These are phyloP conservation scores for Champsocephalus gunnari DNA, from an alignment of 2,797 vertebrate genomes.

Conservation along the genomic window DNA sequence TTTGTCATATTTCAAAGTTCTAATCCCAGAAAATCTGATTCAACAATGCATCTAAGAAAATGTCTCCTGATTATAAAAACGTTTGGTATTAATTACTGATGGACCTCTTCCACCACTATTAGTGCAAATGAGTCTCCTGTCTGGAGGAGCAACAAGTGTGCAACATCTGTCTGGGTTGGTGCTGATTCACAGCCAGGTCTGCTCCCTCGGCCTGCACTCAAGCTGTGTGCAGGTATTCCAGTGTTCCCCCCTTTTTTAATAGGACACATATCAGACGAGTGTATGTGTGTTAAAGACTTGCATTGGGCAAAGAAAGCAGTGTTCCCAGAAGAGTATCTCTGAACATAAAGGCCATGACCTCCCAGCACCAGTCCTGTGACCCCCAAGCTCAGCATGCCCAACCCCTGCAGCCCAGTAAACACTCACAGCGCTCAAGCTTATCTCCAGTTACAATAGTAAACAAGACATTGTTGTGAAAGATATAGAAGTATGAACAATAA, in stretches of 20 bases:
- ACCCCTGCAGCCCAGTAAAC: constrained; percentile 58
- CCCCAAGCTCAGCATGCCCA: constrained; percentile 31
- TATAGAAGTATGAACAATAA: constrained; percentile 45
- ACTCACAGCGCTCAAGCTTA: constrained; percentile 41
- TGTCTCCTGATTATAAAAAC: constrained; percentile 5
- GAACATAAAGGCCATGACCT: constrained; percentile 74
- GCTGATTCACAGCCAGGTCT: constrained; percentile 47
- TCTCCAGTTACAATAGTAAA: constrained; percentile 59
- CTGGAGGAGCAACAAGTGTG: constrained; percentile 42
- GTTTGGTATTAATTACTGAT: not conserved
- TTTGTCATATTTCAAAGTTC: constrained; percentile 7
- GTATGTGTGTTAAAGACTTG: constrained; percentile 39
- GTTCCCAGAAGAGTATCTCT: constrained; percentile 64
- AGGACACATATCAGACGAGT: constrained; percentile 39
- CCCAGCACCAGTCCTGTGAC: constrained; percentile 57
- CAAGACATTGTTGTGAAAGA: constrained; percentile 39
- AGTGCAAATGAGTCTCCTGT: constrained; percentile 38
- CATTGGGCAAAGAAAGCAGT: constrained; percentile 39
- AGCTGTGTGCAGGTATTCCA: constrained; percentile 32
- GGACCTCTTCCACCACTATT: constrained; percentile 15
- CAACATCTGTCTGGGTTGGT: constrained; percentile 48
- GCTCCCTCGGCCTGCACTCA: constrained; percentile 37
- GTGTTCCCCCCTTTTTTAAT: constrained; percentile 57
- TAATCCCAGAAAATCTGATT: constrained; percentile 7
- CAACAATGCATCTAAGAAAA: not conserved